Conservation (phyloP, 2,113 vertebrate genomes). For the Osmerus mordax region DNA sequence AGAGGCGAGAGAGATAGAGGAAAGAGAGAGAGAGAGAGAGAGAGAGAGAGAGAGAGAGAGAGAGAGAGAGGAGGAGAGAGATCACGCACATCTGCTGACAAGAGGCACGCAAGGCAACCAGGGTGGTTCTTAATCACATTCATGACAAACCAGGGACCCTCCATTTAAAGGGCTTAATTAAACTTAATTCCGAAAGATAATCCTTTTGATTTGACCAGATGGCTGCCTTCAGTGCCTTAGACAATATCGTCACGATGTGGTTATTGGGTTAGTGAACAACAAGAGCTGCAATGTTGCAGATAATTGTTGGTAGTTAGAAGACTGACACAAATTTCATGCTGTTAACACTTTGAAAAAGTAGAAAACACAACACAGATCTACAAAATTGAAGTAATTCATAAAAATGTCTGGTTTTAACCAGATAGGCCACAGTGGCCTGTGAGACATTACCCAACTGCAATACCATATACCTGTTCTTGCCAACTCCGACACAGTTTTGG, state of each 20-base stretch:
- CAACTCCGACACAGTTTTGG: slow-evolving; percentile 77
- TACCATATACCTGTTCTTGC: slow-evolving; percentile 86
- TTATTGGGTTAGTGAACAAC: slow-evolving; percentile 43
- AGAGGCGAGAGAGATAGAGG: too few relatives aligned
- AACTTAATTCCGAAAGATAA: neutral
- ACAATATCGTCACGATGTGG: neutral
- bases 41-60: too few relatives aligned
- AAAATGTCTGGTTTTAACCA: neutral
- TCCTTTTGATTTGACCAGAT: neutral
- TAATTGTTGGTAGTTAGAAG: slow-evolving; percentile 20
- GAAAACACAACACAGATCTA: neutral
- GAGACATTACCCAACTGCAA: too few relatives aligned
- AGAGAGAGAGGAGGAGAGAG: neutral
- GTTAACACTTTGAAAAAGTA: slow-evolving; percentile 28
- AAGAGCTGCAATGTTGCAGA: neutral
- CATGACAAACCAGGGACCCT: neutral
- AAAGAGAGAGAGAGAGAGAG: too few relatives aligned
- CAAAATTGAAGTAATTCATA: neutral
- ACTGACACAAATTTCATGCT: slow-evolving; percentile 38
- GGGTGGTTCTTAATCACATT: neutral
- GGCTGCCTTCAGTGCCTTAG: slow-evolving; percentile 6
- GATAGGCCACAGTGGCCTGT: too few relatives aligned
- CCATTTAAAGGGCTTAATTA: neutral
- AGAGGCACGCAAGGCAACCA: slow-evolving; percentile 16
- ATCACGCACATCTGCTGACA: slow-evolving; percentile 16